Percentiles rank a stretch among this genome's conserved stretches.
phyloP scores from a whole-genome alignment of 37 sponge, comb jelly and placozoan genomes.

The Geodia barretti region DNA sequence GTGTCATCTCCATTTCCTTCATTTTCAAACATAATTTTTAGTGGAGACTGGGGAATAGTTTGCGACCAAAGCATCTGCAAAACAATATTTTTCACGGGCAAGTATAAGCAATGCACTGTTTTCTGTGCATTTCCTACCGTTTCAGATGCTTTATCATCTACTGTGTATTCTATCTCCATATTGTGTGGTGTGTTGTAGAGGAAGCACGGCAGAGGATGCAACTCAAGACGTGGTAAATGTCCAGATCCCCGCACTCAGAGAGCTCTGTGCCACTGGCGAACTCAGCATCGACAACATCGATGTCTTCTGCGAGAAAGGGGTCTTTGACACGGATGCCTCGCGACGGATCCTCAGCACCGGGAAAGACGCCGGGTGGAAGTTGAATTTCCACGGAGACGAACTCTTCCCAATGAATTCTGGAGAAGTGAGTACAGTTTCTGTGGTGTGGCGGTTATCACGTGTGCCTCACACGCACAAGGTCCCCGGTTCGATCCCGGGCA shows the following conservation, averaged over 20 bases:
- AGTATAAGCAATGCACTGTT: too few species aligned
- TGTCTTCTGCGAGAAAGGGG: conserved; percentile 99
- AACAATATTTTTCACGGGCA: too few species aligned
- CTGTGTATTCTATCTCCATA: background rate
- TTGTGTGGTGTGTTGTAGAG: too few species aligned
- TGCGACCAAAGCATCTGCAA: too few species aligned
- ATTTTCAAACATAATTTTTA: too few species aligned
- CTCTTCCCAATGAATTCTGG: conserved; percentile 86
- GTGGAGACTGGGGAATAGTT: too few species aligned
- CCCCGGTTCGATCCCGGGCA: background rate
- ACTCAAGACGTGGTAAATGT: conserved; percentile 77
- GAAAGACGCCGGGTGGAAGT: conserved; percentile 67
- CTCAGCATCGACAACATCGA: conserved; percentile 92
- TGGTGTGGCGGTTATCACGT: too few species aligned
- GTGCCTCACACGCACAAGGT: too few species aligned
- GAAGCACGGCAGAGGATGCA: conserved; percentile 79
- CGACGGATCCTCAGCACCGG: conserved; percentile 84
- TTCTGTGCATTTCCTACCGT: too few species aligned
- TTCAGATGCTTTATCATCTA: too few species aligned
- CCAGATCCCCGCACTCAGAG: conserved; percentile 82
- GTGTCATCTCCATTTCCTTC: too few species aligned
- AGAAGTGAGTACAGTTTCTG: conserved; percentile 57
- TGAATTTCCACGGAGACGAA: conserved; percentile 99
- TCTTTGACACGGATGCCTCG: conserved; percentile 81
- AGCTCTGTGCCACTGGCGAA: conserved; percentile 59